Conservation (phyloP, 2,888 invertebrate species). For the Caenorhabditis afra region DNA sequence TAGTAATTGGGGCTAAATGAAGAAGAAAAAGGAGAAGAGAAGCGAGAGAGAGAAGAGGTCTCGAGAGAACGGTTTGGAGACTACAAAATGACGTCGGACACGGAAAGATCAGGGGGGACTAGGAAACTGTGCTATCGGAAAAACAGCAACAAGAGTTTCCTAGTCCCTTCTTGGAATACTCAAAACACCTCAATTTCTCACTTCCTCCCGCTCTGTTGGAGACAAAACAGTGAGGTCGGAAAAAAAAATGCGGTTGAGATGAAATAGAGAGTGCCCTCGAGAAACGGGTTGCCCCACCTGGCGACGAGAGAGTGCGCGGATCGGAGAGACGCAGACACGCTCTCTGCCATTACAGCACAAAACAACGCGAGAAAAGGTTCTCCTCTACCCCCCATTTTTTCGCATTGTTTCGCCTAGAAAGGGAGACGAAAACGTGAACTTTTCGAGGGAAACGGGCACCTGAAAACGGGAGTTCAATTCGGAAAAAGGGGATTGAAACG, state of each 20-base stretch:
- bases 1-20: conserved; percentile 18
- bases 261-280: conserved; percentile 15
- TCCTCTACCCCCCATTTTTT: no score
- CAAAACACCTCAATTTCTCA: neutral
- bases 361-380: conserved; percentile 1
- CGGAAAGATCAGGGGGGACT: neutral
- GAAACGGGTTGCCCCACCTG: conserved; percentile 42
- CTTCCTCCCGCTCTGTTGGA: no score
- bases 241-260: conserved; percentile 31
- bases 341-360: conserved; percentile 19
- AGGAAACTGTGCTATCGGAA: no score
- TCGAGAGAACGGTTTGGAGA: conserved; percentile 37
- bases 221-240: neutral
- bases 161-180: no score
- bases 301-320: neutral
- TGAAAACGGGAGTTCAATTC: neutral
- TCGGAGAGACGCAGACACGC: conserved; percentile 14
- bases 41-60: neutral
- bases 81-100: conserved; percentile 27
- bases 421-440: neutral
- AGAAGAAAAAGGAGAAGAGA: conserved; percentile 9
- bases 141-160: no score
- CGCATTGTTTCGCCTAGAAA: neutral
- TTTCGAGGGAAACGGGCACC: neutral
- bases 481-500: no score